Evolutionary conservation across 2,797 vertebrate genomes (phyloP).

Genomic region (Telmatherina bonti): DNA sequence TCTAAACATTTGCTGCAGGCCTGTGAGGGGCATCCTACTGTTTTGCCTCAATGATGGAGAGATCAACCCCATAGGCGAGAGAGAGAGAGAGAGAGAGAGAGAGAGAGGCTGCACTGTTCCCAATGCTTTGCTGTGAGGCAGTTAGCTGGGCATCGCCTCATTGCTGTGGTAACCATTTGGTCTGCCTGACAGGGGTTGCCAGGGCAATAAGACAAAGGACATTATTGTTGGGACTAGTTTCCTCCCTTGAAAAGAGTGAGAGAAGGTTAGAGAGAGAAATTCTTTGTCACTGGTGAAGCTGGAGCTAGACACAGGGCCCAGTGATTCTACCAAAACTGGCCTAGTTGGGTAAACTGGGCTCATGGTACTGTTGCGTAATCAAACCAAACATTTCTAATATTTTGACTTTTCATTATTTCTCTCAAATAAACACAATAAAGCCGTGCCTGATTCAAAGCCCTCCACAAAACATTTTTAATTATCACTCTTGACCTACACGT

Average conservation of each 20-base stretch:
- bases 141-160: conserved; percentile 82
- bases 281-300: conserved; percentile 79
- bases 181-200: conserved; percentile 81
- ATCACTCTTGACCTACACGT: conserved; percentile 54
- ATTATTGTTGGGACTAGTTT: conserved; percentile 83
- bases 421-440: neutral
- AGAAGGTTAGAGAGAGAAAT: conserved; percentile 68
- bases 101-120: conserved; percentile 53
- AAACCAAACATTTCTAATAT: conserved; percentile 21
- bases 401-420: conserved; percentile 18
- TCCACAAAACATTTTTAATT: conserved; percentile 30
- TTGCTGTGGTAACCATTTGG: conserved; percentile 83
- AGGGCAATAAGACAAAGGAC: conserved; percentile 84
- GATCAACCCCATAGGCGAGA: conserved; percentile 39
- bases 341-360: conserved; percentile 50
- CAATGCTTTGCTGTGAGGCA: conserved; percentile 75
- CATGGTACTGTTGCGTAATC: conserved; percentile 37
- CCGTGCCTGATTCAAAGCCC: conserved; percentile 9
- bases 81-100: conserved; percentile 30
- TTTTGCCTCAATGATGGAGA: conserved; percentile 62
- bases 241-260: conserved; percentile 80
- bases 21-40: conserved; percentile 62
- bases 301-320: conserved; percentile 80
- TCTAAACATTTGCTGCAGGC: conserved; percentile 57
- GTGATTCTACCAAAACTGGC: conserved; percentile 76